A percentile compares a stretch with the other conserved stretches of the same genome.
phyloP scores from a whole-genome alignment of 1,140 invertebrate species.

The Wasmannia auropunctata region DNA sequence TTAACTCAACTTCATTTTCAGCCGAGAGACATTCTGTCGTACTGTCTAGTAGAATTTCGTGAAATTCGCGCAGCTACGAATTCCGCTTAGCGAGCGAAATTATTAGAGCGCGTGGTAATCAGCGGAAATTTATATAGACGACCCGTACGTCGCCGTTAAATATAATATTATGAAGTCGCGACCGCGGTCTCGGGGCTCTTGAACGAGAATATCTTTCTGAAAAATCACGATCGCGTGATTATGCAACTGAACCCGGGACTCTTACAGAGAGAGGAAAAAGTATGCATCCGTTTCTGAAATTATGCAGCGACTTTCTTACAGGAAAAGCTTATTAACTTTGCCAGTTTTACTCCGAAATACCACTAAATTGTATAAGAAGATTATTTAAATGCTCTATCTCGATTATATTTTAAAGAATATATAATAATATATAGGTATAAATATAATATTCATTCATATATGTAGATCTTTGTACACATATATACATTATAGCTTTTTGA shows the following conservation, averaged over 20 bases:
- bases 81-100: constrained; percentile 53
- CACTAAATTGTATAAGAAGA: neutral
- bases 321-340: neutral
- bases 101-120: constrained; percentile 57
- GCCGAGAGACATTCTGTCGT: constrained; percentile 48
- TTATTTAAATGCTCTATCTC: neutral
- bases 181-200: neutral
- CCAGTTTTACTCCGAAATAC: neutral
- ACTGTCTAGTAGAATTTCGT: constrained; percentile 48
- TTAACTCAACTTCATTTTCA: constrained; percentile 56
- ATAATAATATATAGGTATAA: neutral
- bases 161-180: constrained; percentile 49
- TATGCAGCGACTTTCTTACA: neutral
- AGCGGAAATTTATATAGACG: constrained; percentile 59
- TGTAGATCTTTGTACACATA: too few species aligned
- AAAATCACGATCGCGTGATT: constrained; percentile 45
- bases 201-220: constrained; percentile 20
- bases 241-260: neutral
- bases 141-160: constrained; percentile 50
- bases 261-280: neutral
- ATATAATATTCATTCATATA: neutral
- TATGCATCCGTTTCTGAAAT: neutral
- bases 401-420: neutral
- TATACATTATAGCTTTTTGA: neutral
- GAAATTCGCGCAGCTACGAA: constrained; percentile 53